A percentile compares a stretch with the other conserved stretches of the same genome.
Evolutionary conservation across 2,113 vertebrate species (phyloP).

Genomic region (Otolemur garnettii): DNA sequence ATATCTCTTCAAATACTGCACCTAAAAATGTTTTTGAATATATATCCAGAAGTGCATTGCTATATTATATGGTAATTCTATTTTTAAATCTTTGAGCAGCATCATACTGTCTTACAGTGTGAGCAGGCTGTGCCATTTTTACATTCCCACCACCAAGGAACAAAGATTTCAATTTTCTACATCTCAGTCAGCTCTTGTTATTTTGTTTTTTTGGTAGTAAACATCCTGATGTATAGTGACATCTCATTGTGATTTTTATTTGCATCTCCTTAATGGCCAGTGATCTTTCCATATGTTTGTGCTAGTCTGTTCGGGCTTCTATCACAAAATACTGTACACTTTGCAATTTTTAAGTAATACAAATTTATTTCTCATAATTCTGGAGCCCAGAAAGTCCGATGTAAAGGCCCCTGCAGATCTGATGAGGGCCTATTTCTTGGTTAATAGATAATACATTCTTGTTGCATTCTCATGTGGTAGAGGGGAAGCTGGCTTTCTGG

Average conservation of each 20-base stretch:
- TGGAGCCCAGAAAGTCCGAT: background rate
- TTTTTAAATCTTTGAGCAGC: background rate
- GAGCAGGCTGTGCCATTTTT: background rate
- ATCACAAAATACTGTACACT: background rate
- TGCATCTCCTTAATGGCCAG: background rate
- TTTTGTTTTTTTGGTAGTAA: background rate
- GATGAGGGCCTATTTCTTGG: background rate
- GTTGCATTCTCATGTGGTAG: background rate
- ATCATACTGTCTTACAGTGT: background rate
- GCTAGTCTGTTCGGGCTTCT: background rate
- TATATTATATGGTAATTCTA: background rate
- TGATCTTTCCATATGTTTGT: background rate
- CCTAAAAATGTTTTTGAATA: background rate
- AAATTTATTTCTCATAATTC: background rate
- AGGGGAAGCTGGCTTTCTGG: background rate
- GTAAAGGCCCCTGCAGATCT: background rate
- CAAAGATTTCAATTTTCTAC: background rate
- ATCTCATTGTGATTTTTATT: background rate
- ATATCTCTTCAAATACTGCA: background rate
- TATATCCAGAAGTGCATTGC: background rate
- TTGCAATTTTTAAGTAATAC: background rate
- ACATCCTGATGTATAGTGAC: background rate
- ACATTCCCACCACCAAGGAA: background rate
- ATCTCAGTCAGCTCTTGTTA: background rate
- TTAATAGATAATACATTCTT: background rate